Conservation (phyloP, 2,888 invertebrate species). For the Sphecodes monilicornis region DNA sequence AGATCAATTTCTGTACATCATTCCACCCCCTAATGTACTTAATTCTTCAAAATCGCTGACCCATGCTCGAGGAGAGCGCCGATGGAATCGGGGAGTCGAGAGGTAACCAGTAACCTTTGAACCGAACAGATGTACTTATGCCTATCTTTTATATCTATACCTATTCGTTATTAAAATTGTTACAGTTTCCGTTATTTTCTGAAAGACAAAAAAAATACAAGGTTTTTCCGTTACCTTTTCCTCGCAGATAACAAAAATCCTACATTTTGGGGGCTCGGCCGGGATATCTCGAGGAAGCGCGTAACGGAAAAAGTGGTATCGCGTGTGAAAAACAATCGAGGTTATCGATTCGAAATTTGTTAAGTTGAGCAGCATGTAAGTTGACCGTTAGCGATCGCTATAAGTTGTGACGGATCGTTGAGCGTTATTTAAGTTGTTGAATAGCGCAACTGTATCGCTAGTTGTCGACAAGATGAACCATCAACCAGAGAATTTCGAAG, state of each 20-base stretch:
- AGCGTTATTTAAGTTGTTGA: no score
- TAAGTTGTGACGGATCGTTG: no score
- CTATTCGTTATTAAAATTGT: not conserved
- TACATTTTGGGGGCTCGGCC: not conserved
- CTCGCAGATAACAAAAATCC: not conserved
- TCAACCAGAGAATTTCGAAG: no score
- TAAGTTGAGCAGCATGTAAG: no score
- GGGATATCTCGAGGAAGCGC: not conserved
- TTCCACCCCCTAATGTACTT: conserved; percentile 1
- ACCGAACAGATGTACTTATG: not conserved
- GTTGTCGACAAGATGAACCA: no score
- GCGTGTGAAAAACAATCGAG: not conserved
- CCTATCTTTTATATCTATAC: not conserved
- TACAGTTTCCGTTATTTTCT: not conserved
- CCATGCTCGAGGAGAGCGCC: no score
- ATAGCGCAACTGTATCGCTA: no score
- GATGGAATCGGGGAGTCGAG: not conserved
- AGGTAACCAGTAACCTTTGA: not conserved
- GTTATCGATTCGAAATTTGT: not conserved
- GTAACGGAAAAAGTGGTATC: not conserved
- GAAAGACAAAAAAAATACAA: not conserved
- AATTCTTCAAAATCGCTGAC: not conserved
- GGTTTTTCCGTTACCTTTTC: not conserved
- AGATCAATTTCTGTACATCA: not conserved
- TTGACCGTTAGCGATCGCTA: no score